Base-by-base conservation (phyloP, 2,113 vertebrate species). In the Corythoichthys intestinalis region DNA sequence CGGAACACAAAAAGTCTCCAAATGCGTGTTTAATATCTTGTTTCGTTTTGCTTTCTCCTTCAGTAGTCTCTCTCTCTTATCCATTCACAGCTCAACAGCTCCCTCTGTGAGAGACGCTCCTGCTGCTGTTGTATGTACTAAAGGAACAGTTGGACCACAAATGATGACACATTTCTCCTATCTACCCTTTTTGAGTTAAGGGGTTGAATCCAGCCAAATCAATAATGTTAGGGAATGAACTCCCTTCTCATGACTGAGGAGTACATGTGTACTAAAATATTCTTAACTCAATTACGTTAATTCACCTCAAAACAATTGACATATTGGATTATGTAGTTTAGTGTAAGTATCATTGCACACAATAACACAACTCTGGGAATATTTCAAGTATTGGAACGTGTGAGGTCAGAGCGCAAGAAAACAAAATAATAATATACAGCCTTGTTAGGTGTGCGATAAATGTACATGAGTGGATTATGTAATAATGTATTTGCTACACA, bases 51-150 rank as follows among this genome's bases (percentile, higher is more conserved):
- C 6, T 7, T 59, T 38, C 3, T 60, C 35, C 58, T 49, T 68
- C 54, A 11, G 13, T 41, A 10, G 38, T 66, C 20, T 20, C 20
- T 20, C 20, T n/a, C 50, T 14, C 15, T 60, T 14, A 41, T 60
- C 58, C 71, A 86, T 89, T 83, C 79, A 52, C 62, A 79, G 89
- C 67, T 86, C 90, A 88, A 92, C 73, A 91, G 91, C 91, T 86
- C 90, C 91, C 87, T 90, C 91, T 91, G 80, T 83, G 78, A 88
- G 83, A 71, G 62, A 75, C 14, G 20, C 14, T 4, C 61, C 17
- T 13, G 65, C 35, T 77, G 70, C 73, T 28, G 20, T 28, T 28
- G 20, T 28, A 28, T 59, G 56, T 69, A 76, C 68, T 77, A 65
- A 76, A 71, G 17, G 46, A 64, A 11, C 49, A 54, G 63, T 64